Evolutionary conservation across 2,888 invertebrate genomes (phyloP), one percentile per base, ranked within the genome.

Genomic region (Drosophila picticornis): DNA sequence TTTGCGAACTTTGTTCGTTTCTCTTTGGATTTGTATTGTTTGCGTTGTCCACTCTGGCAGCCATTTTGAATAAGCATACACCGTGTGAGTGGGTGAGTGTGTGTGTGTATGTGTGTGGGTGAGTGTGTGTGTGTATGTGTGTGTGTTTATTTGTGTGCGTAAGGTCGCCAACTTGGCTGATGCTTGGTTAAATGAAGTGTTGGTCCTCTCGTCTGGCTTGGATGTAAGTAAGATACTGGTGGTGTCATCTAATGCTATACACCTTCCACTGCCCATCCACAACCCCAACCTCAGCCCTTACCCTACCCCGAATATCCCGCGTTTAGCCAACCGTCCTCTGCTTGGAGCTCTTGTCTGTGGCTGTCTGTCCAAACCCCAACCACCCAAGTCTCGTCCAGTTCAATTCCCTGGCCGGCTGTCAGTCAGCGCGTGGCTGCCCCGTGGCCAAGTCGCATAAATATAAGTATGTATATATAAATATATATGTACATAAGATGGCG

Each of bases 371-470:
- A 27, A 27, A 19, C 50, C 50, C 52, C 27, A 59, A 31, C 40
- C 60, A 7, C 51, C 60, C 25, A 50, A 46, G 69, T 61, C 69
- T 75, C 51, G 72, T 56, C 64, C 76, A 79, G 80, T 76, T 79
- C 77, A 76, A 80, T 72, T 72, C 81, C 75, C 81, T 77, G 71
- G 72, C 78, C 74, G 88, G 65, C 86, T 85, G 88, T 83, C 89
- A 86, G 76, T 86, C 80, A 88, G 73, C 77, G 84, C 70, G 79
- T 77, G 77, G 80, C 84, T 82, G 80, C 75, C 87, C 80, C 77
- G 62, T 80, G 82, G 83, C 77, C 86, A 72, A 71, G 67, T 56
- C 32, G 43, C 51, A 63, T 29, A 43, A 58, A 13, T 25, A 38
- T 27, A 36, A 27, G 27, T 25, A 10, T 53, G 25, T 53, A 34